Percentiles rank a stretch among this genome's conserved stretches.
phyloP scores from a whole-genome alignment of 2,888 invertebrate species.

The Spatulosminthurus flaviceps region DNA sequence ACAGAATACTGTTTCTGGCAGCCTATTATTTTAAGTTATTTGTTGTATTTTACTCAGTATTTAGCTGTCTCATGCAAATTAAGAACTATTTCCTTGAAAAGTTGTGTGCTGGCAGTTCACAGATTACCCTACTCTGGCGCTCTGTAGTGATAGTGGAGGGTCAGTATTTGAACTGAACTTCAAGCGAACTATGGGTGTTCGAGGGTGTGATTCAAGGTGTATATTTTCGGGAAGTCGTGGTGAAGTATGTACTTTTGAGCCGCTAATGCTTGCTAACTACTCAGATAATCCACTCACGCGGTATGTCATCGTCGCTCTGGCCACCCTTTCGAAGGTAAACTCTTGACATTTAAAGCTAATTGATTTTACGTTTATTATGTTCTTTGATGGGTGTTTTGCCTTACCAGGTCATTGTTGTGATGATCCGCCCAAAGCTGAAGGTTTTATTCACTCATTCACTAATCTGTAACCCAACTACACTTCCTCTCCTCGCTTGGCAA shows the following conservation, averaged over 20 bases:
- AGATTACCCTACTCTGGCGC: constrained; percentile 77
- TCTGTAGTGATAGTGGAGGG: constrained; percentile 91
- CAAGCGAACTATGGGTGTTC: constrained; percentile 84
- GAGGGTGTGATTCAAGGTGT: constrained; percentile 89
- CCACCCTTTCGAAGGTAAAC: constrained; percentile 88
- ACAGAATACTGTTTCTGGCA: too few species aligned
- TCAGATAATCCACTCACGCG: constrained; percentile 76
- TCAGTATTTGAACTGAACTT: constrained; percentile 95
- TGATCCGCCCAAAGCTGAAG: constrained; percentile 78
- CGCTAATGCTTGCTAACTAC: constrained; percentile 72
- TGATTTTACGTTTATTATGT: background rate
- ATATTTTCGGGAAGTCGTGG: constrained; percentile 97
- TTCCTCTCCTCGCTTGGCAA: constrained; percentile 94
- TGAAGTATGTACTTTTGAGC: constrained; percentile 84
- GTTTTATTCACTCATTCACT: constrained; percentile 82
- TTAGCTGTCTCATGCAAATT: background rate
- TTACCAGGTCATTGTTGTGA: constrained; percentile 77
- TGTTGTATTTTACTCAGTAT: background rate
- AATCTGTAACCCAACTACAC: constrained; percentile 76
- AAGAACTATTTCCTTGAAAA: background rate
- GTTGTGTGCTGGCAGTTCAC: constrained; percentile 71
- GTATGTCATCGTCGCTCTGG: constrained; percentile 86
- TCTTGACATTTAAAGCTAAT: too few species aligned
- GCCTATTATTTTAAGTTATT: too few species aligned
- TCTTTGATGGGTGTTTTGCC: background rate